Conservation (phyloP, 2,888 invertebrate genomes). For the Lasioglossum vierecki region DNA sequence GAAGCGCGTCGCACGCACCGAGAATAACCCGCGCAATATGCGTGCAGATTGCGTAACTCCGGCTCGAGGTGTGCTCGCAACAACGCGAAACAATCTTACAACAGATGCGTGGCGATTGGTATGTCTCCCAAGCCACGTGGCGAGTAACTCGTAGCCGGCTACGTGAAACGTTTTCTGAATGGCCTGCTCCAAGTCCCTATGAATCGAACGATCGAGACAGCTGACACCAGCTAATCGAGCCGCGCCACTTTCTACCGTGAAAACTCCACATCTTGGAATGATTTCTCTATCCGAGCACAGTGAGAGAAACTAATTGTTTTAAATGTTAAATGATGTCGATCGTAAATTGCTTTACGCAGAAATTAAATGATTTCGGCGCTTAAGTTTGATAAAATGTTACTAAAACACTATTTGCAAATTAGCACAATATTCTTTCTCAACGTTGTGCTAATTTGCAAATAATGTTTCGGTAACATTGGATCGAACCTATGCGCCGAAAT, state of each 20-base stretch:
- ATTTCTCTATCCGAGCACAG: neutral
- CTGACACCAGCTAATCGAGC: conserved; percentile 35
- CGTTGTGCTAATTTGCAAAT: no score
- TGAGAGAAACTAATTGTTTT: neutral
- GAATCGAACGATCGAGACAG: conserved; percentile 43
- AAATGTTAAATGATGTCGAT: no score
- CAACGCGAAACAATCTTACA: conserved; percentile 40
- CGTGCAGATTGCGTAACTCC: conserved; percentile 39
- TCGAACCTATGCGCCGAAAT: no score
- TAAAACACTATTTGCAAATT: no score
- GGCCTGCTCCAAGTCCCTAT: conserved; percentile 37
- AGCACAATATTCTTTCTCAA: no score
- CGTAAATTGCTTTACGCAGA: no score
- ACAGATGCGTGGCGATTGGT: conserved; percentile 66
- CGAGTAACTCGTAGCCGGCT: conserved; percentile 46
- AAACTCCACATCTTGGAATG: neutral
- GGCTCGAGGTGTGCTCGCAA: conserved; percentile 15
- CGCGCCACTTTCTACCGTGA: conserved; percentile 2
- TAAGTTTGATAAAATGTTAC: no score
- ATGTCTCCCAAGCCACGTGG: conserved; percentile 66
- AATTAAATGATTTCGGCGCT: no score
- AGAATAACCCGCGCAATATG: conserved; percentile 27
- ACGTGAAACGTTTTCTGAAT: conserved; percentile 65
- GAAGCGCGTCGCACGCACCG: conserved; percentile 7
- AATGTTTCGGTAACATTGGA: no score